These are phyloP conservation scores for Semibalanus balanoides DNA, from an alignment of 1,140 invertebrate genomes.

Conservation along the genomic window DNA sequence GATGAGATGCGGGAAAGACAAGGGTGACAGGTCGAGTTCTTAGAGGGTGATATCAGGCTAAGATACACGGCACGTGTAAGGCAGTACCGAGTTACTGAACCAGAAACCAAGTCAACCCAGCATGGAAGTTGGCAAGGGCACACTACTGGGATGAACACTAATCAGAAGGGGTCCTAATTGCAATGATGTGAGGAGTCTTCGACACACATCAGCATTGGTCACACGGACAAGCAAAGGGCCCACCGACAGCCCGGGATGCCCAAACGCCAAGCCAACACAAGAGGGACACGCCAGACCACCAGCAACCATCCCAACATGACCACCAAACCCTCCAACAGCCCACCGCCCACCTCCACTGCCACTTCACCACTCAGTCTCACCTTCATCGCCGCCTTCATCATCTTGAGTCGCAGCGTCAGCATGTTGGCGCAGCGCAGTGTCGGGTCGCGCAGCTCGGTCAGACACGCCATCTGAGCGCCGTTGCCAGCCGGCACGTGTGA, in stretches of 20 bases:
- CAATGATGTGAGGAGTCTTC: no score
- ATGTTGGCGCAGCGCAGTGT: constrained; percentile 59
- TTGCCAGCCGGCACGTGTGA: constrained; percentile 33
- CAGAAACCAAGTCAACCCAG: no score
- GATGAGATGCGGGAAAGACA: no score
- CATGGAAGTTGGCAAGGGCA: no score
- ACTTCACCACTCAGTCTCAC: constrained; percentile 31
- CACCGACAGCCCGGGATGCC: neutral
- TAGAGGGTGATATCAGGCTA: no score
- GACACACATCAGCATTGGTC: no score
- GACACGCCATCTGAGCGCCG: constrained; percentile 45
- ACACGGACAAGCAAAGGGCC: no score
- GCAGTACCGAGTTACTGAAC: no score
- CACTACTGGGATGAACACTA: no score
- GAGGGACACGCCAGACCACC: neutral
- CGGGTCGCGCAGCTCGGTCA: constrained; percentile 68
- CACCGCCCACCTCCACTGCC: neutral
- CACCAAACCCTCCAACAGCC: neutral
- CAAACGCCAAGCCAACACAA: neutral
- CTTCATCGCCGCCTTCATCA: constrained; percentile 73
- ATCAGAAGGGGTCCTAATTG: no score
- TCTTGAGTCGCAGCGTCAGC: constrained; percentile 62
- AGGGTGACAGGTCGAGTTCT: no score
- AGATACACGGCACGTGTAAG: no score
- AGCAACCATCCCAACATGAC: neutral